Base-by-base conservation (phyloP, 2,888 invertebrate genomes). In the Acleris sparsana region DNA sequence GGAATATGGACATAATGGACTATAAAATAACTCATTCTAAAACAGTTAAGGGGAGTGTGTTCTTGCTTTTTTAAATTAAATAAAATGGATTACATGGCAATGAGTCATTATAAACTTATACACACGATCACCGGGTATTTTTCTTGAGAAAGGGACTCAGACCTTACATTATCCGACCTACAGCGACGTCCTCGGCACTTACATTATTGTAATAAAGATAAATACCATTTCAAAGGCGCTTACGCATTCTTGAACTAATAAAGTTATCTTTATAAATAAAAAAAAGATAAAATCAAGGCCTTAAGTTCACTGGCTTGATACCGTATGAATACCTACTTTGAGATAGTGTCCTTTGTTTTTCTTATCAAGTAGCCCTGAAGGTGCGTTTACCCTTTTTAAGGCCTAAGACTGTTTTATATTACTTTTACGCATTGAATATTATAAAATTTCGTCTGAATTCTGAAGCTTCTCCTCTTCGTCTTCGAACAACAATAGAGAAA, bases 321-420 rank as follows among this genome's bases (percentile, higher is more conserved):
- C 49, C 49, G 39, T 65, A 69, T 49, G 69, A 70, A 77, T 79
- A 77, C 77, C 75, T 80, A 79, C 75, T 69, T 62, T 44, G 71
- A 79, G 84, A 85, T 82, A 84, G 71, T 68, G 70, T 65, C 74
- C 85, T 83, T 86, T 87, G 84, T 84, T 73, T 75, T 74, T 71
- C 76, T 85, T 85, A 87, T 86, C 85, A 74, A 22, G 5, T 72
- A 82, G 82, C 91, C 91, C 85, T 91, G 91, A 89, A 85, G 77
- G 91, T 83, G 70, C 89, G 71, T 87, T 89, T 78, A 79, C 85
- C 86, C 78, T 85, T 86, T 87, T 82, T 84, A 82, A 84, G 78
- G 73, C 69, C 75, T 76, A 74, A 79, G 77, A 76, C 71, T 75
- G 16, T 29, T 75, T 74, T 69, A 66, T 63, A 66, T 63, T 63